Conservation (phyloP, 30 jellyfish, hydroid and myxozoan species). For the Nemopilema nomurai region DNA sequence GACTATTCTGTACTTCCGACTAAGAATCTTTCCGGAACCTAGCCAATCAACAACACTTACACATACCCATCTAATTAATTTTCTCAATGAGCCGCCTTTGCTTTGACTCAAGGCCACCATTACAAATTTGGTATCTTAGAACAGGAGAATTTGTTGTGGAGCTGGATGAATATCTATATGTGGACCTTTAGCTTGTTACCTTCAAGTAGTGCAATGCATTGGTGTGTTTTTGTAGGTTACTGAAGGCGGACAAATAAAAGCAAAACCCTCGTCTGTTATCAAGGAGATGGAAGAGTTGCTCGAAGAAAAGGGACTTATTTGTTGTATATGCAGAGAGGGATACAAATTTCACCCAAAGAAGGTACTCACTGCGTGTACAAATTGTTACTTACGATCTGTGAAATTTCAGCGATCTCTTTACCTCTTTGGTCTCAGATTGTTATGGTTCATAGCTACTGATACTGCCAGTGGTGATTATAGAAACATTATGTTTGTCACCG, state of each 20-base stretch:
- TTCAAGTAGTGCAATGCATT: not conserved
- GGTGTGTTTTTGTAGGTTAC: conserved; percentile 63
- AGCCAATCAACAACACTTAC: no score
- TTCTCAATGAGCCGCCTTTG: no score
- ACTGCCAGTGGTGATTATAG: no score
- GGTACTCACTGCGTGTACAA: conserved; percentile 61
- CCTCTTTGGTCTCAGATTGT: no score
- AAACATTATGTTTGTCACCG: no score
- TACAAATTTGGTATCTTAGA: no score
- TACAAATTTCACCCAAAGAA: conserved; percentile 95
- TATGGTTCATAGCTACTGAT: no score
- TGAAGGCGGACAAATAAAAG: conserved; percentile 93
- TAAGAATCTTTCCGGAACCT: not conserved
- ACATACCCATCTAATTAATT: no score
- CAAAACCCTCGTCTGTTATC: conserved; percentile 84
- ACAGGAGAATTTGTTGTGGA: not conserved
- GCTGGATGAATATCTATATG: not conserved
- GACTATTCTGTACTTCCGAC: not conserved
- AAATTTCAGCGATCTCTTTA: no score
- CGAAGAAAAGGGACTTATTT: conserved; percentile 94
- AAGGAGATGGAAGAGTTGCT: conserved; percentile 90
- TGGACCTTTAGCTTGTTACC: not conserved
- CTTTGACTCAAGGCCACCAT: no score
- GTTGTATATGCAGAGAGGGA: conserved; percentile 98
- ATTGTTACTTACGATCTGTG: no score